Conservation (phyloP, 2,797 vertebrate species). For the Catamblyrhynchus diadema region DNA sequence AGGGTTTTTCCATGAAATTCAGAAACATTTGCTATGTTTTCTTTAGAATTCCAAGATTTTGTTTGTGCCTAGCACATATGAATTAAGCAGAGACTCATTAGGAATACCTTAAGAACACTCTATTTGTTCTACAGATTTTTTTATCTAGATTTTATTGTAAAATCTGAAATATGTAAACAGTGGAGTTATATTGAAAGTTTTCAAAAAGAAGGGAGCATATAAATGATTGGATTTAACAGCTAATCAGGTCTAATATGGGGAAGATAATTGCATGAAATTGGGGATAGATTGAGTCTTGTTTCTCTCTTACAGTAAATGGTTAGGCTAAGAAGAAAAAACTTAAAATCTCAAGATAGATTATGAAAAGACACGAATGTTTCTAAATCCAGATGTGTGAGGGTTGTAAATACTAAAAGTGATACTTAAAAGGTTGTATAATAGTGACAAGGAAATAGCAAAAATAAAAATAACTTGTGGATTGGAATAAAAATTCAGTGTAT, state of each 20-base stretch:
- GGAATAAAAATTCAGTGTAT: neutral
- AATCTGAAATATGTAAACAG: neutral
- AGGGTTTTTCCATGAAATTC: rapidly evolving
- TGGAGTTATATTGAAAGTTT: neutral
- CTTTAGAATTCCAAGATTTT: neutral
- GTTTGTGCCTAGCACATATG: rapidly evolving
- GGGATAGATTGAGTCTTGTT: neutral
- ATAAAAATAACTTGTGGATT: neutral
- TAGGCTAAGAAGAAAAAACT: neutral
- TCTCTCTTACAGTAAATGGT: neutral
- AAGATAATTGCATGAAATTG: neutral
- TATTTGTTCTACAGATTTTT: neutral
- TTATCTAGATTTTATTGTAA: neutral
- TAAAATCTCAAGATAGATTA: neutral
- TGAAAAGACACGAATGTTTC: neutral
- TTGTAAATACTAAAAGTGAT: neutral
- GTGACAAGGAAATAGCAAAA: neutral
- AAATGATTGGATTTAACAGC: neutral
- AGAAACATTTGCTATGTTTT: neutral
- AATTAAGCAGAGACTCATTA: neutral
- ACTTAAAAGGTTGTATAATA: neutral
- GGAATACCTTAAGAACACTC: neutral
- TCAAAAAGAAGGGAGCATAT: neutral
- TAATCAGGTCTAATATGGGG: neutral
- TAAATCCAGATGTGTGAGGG: neutral